Base-by-base conservation (phyloP, 1,140 invertebrate species). In the Ladona fulva region DNA sequence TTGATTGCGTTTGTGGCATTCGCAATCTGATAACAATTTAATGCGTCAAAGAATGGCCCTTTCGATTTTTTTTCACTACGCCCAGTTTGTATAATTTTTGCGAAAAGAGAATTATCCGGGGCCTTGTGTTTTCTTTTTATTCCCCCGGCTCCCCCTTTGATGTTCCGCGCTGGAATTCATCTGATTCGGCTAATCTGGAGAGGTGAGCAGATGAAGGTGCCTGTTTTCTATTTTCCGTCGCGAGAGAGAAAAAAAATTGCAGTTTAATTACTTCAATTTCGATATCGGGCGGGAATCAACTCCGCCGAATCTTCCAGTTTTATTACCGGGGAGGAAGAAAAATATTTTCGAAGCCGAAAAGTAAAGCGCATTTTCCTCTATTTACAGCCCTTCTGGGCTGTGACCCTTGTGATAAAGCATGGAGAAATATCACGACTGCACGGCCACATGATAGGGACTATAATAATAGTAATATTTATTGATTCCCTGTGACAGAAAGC, bases 1-100 rank as follows among this genome's bases (percentile, higher is more conserved):
- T 66, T 66, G 52, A 66, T 66, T 66, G 52, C 52, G 52, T 66
- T 66, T 66, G 52, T 22, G 52, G 52, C 52, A 66, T 66, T 66
- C 52, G 52, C 3, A 66, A 66, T 66, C 52, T 66, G 52, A 66
- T 66, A 66, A 66, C 52, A 66, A 66, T 66, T 66, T 66, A 66
- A 66, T 66, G 52, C 52, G 52, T 66, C 52, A 66, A 66, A 66
- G 52, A 66, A 66, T 66, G 52, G 52, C n/a, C 52, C 12, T 66
- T 66, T 66, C 16, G 1, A 66, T 66, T 66, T 66, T 66, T 66
- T 66, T 66, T 52, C 10, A 11, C 19, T 52, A 10, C 52, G 52
- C 14, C 52, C 16, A 12, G 14, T 52, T 52, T 52, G 44, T 16
- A 66, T 19, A 66, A 19, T 66, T 66, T 22, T 66, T 12, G 52